phyloP scores from a whole-genome alignment of 1,140 invertebrate genomes.

The Melipona quadrifasciata region DNA sequence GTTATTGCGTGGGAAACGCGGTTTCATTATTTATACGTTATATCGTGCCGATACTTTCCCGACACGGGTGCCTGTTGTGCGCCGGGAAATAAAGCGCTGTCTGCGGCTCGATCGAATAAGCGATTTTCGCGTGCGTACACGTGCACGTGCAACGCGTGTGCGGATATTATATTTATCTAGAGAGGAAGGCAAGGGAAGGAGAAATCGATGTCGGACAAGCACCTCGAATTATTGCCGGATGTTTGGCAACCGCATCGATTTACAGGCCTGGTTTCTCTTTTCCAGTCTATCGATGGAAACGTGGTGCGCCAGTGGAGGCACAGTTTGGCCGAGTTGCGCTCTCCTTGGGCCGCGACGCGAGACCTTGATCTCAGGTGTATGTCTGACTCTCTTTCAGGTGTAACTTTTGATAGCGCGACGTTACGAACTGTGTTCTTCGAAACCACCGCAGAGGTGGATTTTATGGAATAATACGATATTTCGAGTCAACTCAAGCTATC shows the following conservation, averaged over 20 bases:
- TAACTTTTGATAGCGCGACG: too few species aligned
- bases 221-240: slow-evolving; percentile 51
- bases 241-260: slow-evolving; percentile 44
- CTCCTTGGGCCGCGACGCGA: too few species aligned
- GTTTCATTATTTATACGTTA: slow-evolving; percentile 73
- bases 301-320: too few species aligned
- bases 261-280: slow-evolving; percentile 25
- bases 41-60: slow-evolving; percentile 50
- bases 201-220: slow-evolving; percentile 51
- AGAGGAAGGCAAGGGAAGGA: slow-evolving; percentile 4
- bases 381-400: too few species aligned
- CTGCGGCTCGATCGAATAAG: slow-evolving; percentile 54
- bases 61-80: neutral
- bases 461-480: too few species aligned
- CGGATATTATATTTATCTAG: neutral
- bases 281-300: neutral
- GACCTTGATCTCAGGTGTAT: neutral
- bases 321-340: neutral
- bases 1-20: slow-evolving; percentile 72
- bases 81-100: slow-evolving; percentile 58
- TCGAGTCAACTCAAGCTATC: too few species aligned
- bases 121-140: slow-evolving; percentile 52
- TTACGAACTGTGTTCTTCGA: neutral
- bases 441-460: neutral
- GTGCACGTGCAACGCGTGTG: neutral